These are phyloP conservation scores for Papilio polytes DNA, from an alignment of 1,140 invertebrate species.

Conservation along the genomic window DNA sequence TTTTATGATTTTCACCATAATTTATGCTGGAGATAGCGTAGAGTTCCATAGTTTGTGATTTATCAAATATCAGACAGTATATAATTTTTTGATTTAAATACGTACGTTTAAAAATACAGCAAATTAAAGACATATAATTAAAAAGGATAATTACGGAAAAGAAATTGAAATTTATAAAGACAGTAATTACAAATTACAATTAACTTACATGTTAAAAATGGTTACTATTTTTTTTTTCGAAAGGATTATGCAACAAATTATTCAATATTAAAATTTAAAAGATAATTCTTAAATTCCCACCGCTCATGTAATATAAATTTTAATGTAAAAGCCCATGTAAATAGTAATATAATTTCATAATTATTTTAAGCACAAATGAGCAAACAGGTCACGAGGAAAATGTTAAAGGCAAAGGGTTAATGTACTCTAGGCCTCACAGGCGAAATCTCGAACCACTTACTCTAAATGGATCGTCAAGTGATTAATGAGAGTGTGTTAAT, in stretches of 20 bases:
- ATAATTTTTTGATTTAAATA: neutral
- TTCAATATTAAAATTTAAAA: neutral
- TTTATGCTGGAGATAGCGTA: slow-evolving; percentile 44
- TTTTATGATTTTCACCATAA: slow-evolving; percentile 47
- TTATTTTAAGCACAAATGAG: slow-evolving; percentile 25
- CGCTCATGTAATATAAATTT: neutral
- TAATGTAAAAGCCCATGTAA: neutral
- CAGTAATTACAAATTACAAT: no score
- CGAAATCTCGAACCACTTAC: slow-evolving; percentile 39
- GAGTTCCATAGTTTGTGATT: neutral
- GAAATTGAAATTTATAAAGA: neutral
- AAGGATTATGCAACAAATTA: neutral
- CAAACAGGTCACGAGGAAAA: slow-evolving; percentile 28
- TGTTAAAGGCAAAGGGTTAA: slow-evolving; percentile 39
- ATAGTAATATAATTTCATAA: slow-evolving; percentile 9
- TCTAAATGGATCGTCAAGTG: slow-evolving; percentile 39
- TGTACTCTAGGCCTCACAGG: slow-evolving; percentile 20
- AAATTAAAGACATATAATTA: no score
- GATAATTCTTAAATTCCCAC: neutral
- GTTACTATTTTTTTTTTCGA: no score
- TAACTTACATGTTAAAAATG: no score
- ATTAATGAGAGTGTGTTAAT: slow-evolving; percentile 40
- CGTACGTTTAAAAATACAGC: neutral
- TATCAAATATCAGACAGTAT: neutral
- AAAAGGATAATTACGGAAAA: neutral